A percentile compares a stretch with the other conserved stretches of the same genome.
These are phyloP conservation scores for Aplocera efformata DNA, from an alignment of 2,888 invertebrate species.

Conservation along the genomic window DNA sequence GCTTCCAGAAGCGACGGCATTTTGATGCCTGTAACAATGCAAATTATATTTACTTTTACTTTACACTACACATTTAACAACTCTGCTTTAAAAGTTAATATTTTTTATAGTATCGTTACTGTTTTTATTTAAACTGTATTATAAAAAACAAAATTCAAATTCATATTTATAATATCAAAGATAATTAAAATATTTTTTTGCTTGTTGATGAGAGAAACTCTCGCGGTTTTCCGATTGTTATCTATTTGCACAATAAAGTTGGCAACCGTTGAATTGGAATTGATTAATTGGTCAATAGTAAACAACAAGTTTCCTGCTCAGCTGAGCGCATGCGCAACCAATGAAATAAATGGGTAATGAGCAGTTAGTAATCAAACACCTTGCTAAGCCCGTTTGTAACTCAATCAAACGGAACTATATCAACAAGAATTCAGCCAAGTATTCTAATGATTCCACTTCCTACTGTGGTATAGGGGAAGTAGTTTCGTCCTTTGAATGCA, in stretches of 20 bases:
- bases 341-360: constrained; percentile 34
- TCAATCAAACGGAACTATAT: constrained; percentile 38
- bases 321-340: constrained; percentile 46
- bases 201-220: neutral
- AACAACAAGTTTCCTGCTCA: constrained; percentile 46
- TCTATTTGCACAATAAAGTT: constrained; percentile 25
- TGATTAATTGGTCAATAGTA: constrained; percentile 41
- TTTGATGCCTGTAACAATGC: constrained; percentile 47
- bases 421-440: neutral
- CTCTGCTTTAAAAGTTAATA: too few relatives aligned
- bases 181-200: too few relatives aligned
- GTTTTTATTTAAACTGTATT: too few relatives aligned
- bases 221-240: neutral
- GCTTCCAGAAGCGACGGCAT: constrained; percentile 96
- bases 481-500: too few relatives aligned
- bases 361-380: constrained; percentile 34
- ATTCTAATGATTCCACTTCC: too few relatives aligned
- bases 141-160: too few relatives aligned
- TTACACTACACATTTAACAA: too few relatives aligned
- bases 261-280: constrained; percentile 37
- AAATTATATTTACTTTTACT: neutral
- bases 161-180: too few relatives aligned
- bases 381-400: constrained; percentile 27
- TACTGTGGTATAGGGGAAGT: too few relatives aligned
- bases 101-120: too few relatives aligned